These are phyloP conservation scores for Eumerus sabulonum DNA, from an alignment of 2,888 invertebrate species.

Conservation along the genomic window DNA sequence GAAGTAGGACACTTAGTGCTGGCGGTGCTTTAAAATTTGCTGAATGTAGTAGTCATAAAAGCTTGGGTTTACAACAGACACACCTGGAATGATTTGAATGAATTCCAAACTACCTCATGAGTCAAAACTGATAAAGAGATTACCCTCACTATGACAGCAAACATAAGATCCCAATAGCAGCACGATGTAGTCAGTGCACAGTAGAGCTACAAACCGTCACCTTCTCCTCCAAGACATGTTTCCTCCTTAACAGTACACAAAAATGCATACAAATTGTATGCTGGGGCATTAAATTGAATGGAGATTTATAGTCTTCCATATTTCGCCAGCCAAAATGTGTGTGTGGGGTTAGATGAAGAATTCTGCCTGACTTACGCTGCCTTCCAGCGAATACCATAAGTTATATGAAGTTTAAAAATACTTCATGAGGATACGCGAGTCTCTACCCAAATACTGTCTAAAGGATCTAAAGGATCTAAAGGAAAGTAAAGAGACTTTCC, in stretches of 20 bases:
- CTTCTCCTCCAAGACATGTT: conserved; percentile 21
- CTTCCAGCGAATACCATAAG: conserved; percentile 28
- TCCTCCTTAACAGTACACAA: conserved; percentile 3
- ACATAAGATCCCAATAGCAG: neutral
- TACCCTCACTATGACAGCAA: conserved; percentile 8
- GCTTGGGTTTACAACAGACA: no score
- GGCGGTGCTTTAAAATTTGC: no score
- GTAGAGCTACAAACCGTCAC: conserved; percentile 16
- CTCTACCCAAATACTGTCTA: no score
- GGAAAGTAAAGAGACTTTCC: no score
- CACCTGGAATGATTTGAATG: no score
- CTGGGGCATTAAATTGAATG: conserved; percentile 79
- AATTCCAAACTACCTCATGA: neutral
- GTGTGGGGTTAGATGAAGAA: neutral
- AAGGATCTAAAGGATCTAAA: no score
- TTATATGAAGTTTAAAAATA: conserved; percentile 53
- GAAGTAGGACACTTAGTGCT: no score
- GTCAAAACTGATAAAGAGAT: conserved; percentile 39
- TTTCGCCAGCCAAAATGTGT: conserved; percentile 70
- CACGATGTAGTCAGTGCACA: conserved; percentile 14
- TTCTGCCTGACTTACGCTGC: neutral
- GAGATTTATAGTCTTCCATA: conserved; percentile 78
- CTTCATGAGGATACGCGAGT: conserved; percentile 41
- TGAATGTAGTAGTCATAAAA: no score
- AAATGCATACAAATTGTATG: conserved; percentile 76